Percentiles rank a stretch among this genome's conserved stretches.
These are phyloP conservation scores for Ennomos erosarius DNA, from an alignment of 2,888 invertebrate species.

Conservation along the genomic window DNA sequence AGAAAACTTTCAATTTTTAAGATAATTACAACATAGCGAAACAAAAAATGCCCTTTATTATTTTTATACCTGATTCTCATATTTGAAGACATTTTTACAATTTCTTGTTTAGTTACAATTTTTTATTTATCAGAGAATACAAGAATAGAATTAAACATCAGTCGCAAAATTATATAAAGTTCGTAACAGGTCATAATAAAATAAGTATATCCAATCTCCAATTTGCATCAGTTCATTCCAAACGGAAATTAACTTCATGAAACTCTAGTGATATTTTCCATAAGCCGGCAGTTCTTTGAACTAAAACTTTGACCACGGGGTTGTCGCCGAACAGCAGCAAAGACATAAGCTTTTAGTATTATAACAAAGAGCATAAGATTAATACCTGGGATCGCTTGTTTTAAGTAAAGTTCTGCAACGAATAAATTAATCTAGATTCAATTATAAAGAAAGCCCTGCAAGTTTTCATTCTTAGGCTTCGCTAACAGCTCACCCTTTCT, in stretches of 20 bases:
- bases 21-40: too few relatives aligned
- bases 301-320: constrained; percentile 35
- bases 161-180: too few relatives aligned
- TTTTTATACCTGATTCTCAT: too few relatives aligned
- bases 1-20: too few relatives aligned
- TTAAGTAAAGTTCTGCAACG: constrained; percentile 57
- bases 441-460: constrained; percentile 43
- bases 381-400: constrained; percentile 59
- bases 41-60: too few relatives aligned
- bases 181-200: not conserved
- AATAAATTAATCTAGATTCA: constrained; percentile 54
- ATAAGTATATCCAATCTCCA: not conserved
- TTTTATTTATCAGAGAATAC: too few relatives aligned
- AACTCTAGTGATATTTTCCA: constrained; percentile 38
- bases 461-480: constrained; percentile 42
- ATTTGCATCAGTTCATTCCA: not conserved
- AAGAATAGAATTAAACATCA: too few relatives aligned
- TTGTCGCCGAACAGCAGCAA: constrained; percentile 46
- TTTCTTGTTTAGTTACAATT: too few relatives aligned
- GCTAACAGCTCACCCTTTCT: constrained; percentile 9
- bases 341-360: constrained; percentile 51
- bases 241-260: constrained; percentile 5
- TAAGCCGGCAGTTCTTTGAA: constrained; percentile 41
- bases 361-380: constrained; percentile 59
- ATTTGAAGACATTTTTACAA: too few relatives aligned